phyloP scores from a whole-genome alignment of 35 echinoderm and acorn worm genomes.

The Anneissia japonica region DNA sequence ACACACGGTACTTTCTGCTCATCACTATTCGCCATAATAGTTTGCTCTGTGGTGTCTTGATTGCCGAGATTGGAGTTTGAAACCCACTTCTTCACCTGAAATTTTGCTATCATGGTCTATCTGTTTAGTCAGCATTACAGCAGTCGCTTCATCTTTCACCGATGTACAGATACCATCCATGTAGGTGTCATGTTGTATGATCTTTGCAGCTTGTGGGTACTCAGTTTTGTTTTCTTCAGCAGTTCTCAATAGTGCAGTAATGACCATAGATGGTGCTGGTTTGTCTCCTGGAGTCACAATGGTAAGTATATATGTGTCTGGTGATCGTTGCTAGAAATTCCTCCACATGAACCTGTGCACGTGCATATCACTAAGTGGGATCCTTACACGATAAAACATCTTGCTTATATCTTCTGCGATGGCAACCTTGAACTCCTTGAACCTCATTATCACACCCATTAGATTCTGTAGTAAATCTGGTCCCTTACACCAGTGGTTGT shows the following conservation, averaged over 20 bases:
- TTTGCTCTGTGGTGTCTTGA: background rate
- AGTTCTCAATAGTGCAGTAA: slow-evolving; percentile 38
- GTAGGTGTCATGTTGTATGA: slow-evolving; percentile 39
- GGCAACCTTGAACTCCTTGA: background rate
- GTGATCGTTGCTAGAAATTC: slow-evolving; percentile 20
- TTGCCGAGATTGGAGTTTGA: background rate
- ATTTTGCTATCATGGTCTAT: background rate
- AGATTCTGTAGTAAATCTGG: slow-evolving; percentile 61
- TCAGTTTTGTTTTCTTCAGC: slow-evolving; percentile 29
- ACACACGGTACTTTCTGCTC: slow-evolving; percentile 18
- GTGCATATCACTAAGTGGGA: slow-evolving; percentile 39
- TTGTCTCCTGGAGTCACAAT: slow-evolving; percentile 38
- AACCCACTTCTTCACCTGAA: slow-evolving; percentile 33
- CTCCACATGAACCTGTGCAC: slow-evolving; percentile 57
- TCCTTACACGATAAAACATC: slow-evolving; percentile 50
- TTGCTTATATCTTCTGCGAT: slow-evolving; percentile 39
- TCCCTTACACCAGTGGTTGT: slow-evolving; percentile 60
- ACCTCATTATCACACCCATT: background rate
- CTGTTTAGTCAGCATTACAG: background rate
- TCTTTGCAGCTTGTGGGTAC: slow-evolving; percentile 23
- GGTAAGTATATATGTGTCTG: slow-evolving; percentile 34
- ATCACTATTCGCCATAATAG: background rate
- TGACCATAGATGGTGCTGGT: slow-evolving; percentile 20
- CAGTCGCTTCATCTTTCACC: background rate
- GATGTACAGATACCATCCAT: slow-evolving; percentile 83